Conservation (phyloP, 1,140 invertebrate species). For the Drosophila cardini region DNA sequence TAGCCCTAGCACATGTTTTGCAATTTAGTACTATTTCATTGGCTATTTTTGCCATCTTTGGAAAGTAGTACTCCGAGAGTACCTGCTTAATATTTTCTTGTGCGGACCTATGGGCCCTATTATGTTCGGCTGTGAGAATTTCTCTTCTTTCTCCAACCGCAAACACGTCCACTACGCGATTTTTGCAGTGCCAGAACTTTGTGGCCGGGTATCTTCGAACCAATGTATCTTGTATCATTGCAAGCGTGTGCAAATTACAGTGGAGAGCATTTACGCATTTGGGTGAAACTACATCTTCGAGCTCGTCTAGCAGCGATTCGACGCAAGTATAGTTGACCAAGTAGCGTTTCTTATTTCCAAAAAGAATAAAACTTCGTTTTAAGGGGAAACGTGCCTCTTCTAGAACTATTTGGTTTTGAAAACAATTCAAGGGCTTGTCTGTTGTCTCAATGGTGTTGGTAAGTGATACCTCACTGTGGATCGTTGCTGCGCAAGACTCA, state of each 20-base stretch:
- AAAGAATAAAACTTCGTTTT: conserved; percentile 17
- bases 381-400: conserved; percentile 14
- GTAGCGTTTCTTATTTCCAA: conserved; percentile 17
- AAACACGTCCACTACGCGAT: conserved; percentile 16
- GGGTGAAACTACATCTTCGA: conserved; percentile 1
- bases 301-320: conserved; percentile 17
- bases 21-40: conserved; percentile 42
- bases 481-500: no score
- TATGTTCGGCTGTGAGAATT: conserved; percentile 29
- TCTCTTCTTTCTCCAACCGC: conserved; percentile 17
- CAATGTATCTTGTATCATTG: conserved; percentile 18
- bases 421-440: conserved; percentile 26
- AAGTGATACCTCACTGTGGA: conserved; percentile 19
- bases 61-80: conserved; percentile 34
- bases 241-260: conserved; percentile 34
- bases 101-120: conserved; percentile 26
- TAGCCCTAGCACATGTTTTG: conserved; percentile 23
- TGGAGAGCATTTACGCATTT: conserved; percentile 22
- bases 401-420: conserved; percentile 25
- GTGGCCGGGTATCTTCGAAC: conserved; percentile 24
- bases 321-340: conserved; percentile 5
- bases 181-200: conserved; percentile 39
- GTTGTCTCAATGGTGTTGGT: conserved; percentile 27
- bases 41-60: conserved; percentile 23
- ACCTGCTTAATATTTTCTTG: conserved; percentile 32